phyloP scores from a whole-genome alignment of 2,113 vertebrate species.

The Oplegnathus fasciatus region DNA sequence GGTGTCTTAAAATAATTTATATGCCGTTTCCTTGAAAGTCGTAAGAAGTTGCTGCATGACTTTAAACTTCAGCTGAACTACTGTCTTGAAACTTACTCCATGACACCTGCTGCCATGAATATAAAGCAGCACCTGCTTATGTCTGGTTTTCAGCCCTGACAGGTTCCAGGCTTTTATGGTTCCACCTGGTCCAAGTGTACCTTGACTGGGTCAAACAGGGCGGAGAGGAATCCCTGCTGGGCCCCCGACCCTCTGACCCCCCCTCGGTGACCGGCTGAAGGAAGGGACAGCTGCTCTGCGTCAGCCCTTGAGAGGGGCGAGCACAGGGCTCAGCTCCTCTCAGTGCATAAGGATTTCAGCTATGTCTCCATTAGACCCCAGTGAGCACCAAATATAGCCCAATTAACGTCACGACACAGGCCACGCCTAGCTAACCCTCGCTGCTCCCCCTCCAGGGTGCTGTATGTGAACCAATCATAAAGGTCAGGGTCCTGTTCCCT shows the following conservation, averaged over 20 bases:
- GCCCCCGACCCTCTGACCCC: not conserved
- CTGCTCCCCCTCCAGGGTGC: constrained; percentile 63
- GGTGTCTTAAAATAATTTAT: not conserved
- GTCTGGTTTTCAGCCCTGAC: constrained; percentile 57
- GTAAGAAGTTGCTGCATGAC: constrained; percentile 45
- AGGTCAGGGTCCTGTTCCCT: constrained; percentile 80
- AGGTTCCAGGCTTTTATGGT: constrained; percentile 64
- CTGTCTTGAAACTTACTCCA: constrained; percentile 40
- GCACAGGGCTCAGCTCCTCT: constrained; percentile 56
- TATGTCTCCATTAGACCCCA: constrained; percentile 81
- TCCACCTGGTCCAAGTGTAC: constrained; percentile 75
- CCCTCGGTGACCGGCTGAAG: constrained; percentile 68
- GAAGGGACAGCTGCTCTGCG: constrained; percentile 83
- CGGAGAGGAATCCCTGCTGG: constrained; percentile 32
- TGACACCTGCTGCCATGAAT: constrained; percentile 67
- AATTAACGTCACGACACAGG: constrained; percentile 81
- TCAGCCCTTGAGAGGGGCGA: constrained; percentile 54
- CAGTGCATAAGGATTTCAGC: constrained; percentile 81
- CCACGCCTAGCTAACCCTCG: constrained; percentile 58
- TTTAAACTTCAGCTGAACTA: constrained; percentile 51
- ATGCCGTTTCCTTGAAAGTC: constrained; percentile 53
- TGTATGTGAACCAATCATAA: constrained; percentile 80
- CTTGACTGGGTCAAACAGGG: constrained; percentile 75
- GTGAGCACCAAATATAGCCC: constrained; percentile 82
- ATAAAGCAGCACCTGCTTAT: constrained; percentile 72